A percentile compares a stretch with the other conserved stretches of the same genome.
phyloP scores from a whole-genome alignment of 2,113 vertebrate genomes.

The Cheilinus undulatus region DNA sequence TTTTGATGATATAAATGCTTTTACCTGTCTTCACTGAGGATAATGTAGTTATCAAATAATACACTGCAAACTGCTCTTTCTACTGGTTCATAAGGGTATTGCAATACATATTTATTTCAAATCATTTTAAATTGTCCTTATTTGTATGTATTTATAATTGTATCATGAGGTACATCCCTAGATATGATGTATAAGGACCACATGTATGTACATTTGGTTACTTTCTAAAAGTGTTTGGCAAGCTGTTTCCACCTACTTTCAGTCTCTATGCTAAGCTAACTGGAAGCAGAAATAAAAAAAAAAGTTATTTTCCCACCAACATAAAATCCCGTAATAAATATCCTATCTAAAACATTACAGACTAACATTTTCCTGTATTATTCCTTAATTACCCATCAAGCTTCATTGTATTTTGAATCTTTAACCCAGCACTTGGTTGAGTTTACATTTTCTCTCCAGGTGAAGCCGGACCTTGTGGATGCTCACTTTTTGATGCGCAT shows the following conservation, averaged over 20 bases:
- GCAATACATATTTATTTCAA: too few species aligned
- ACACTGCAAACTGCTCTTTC: too few species aligned
- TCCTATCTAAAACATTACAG: too few species aligned
- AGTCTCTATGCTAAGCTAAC: not conserved
- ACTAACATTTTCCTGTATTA: not conserved
- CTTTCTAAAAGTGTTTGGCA: too few species aligned
- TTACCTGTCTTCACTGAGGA: too few species aligned
- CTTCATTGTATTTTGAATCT: not conserved
- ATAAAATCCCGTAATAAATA: not conserved
- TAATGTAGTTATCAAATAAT: too few species aligned
- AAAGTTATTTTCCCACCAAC: not conserved
- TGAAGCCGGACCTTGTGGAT: conserved; percentile 4
- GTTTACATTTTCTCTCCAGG: not conserved
- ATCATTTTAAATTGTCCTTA: too few species aligned
- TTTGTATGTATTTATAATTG: too few species aligned
- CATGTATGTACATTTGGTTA: not conserved
- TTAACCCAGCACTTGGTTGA: not conserved
- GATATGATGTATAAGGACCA: too few species aligned
- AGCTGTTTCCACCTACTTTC: not conserved
- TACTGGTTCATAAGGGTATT: too few species aligned
- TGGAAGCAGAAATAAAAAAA: not conserved
- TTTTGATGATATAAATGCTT: too few species aligned
- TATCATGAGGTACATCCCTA: too few species aligned
- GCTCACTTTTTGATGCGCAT: conserved; percentile 26
- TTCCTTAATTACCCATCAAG: not conserved